Evolutionary conservation across 2,113 vertebrate genomes (phyloP).

Genomic region (Agelaius tricolor): DNA sequence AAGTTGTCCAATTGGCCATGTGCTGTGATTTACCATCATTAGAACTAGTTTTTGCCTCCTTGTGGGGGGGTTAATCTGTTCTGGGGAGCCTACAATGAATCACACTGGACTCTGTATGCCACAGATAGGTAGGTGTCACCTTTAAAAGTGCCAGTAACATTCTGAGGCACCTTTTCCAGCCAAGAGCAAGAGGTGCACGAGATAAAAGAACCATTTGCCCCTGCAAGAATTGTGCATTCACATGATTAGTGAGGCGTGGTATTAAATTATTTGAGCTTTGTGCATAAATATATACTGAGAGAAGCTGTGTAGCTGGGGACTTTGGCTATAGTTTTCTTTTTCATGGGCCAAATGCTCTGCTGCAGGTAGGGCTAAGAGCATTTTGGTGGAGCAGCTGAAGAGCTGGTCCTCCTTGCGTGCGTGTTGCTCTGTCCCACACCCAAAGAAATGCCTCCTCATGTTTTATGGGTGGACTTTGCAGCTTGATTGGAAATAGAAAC

Average conservation of each 20-base stretch:
- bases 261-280: constrained; percentile 61
- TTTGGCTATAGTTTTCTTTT: neutral
- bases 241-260: constrained; percentile 37
- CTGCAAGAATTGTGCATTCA: constrained; percentile 53
- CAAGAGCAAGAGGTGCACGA: neutral
- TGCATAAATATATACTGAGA: constrained; percentile 39
- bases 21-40: neutral
- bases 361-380: neutral
- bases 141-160: neutral
- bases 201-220: constrained; percentile 11
- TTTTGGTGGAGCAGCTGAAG: neutral
- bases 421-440: neutral
- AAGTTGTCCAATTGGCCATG: constrained; percentile 18
- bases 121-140: neutral
- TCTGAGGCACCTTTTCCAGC: constrained; percentile 6
- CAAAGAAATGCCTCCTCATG: constrained; percentile 17
- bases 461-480: constrained; percentile 47
- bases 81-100: neutral
- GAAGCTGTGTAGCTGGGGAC: neutral
- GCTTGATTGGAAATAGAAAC: constrained; percentile 50
- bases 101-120: neutral
- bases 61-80: neutral
- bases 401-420: neutral
- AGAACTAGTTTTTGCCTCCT: neutral
- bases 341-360: neutral